Evolutionary conservation across 2,113 vertebrate genomes (phyloP).

Genomic region (Mellivora capensis): DNA sequence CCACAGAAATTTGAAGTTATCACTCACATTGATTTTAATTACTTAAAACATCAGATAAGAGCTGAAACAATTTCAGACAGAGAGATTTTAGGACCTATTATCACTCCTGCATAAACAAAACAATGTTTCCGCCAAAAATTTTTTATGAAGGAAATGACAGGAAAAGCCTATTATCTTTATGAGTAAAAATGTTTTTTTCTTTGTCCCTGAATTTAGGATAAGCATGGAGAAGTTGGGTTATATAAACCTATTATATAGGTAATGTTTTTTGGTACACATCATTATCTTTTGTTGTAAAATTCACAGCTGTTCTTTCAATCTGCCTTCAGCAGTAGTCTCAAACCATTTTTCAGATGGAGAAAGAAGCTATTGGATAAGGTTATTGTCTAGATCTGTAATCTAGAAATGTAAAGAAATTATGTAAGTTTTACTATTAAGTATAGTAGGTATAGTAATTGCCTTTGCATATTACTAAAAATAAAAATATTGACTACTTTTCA

Average conservation of each 20-base stretch:
- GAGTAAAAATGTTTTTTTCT: not conserved
- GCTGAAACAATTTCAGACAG: not conserved
- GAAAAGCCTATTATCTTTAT: not conserved
- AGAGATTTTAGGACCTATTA: not conserved
- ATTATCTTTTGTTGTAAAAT: slow-evolving; percentile 49
- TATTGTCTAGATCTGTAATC: not conserved
- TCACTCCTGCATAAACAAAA: not conserved
- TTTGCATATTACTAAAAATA: not conserved
- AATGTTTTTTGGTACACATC: slow-evolving; percentile 23
- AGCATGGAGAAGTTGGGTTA: slow-evolving; percentile 59
- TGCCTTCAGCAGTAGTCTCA: not conserved
- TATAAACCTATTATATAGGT: slow-evolving; percentile 53
- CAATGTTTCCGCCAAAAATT: not conserved
- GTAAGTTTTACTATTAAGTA: not conserved
- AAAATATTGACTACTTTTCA: not conserved
- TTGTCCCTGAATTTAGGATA: not conserved
- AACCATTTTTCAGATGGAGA: not conserved
- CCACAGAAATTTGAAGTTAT: not conserved
- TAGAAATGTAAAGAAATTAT: not conserved
- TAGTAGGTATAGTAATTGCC: not conserved
- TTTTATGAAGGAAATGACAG: not conserved
- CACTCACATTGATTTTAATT: not conserved
- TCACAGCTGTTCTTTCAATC: slow-evolving; percentile 62
- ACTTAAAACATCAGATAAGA: not conserved
- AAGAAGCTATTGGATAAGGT: not conserved